Evolutionary conservation across 2,113 vertebrate genomes (phyloP), one percentile per base, ranked within the genome.

Genomic region (Pangasianodon gigas): DNA sequence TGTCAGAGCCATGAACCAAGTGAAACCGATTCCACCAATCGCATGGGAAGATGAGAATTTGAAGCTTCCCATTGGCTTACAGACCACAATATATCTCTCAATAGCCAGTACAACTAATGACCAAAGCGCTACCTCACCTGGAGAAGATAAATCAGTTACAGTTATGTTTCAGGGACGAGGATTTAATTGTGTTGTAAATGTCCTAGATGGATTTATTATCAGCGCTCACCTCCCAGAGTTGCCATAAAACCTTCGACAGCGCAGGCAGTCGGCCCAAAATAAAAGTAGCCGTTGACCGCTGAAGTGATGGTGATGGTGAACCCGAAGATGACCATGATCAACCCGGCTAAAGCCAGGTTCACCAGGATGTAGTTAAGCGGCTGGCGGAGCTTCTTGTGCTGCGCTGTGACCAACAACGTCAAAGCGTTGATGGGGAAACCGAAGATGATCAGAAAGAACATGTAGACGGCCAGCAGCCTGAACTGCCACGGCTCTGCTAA

Each of bases 61-160:
- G 82, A 96, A 96, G 84, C 95, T 96, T n/a, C 94, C 95, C 95
- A 95, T 95, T 54, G 95, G 93, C 52, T 96, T 96, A 94, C 96
- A 96, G 84, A 96, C 92, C 0, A 96, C 94, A 19, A 95, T 94
- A 92, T 96, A 96, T 62, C 95, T 92, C 86, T 96, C 95, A 11
- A 96, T 93, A 84, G 96, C 95, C 93, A 96, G 87, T 65, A 96
- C 94, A 0, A 96, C 95, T 87, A 96, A 91, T 0, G 95, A 96
- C 95, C 95, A 96, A 69, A 96, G 93, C 56, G 95, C 92, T 0
- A 95, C 95, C 62, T 96, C 92, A 91, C 95, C 95, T 96, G 90
- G 0, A 87, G 58, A 71, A 44, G 80, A 89, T 29, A 46, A 21
- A 74, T 75, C 46, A 54, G 41, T 79, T 32, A 24, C 5, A 7